phyloP scores from a whole-genome alignment of 2,113 vertebrate species.

The Tragelaphus buxtoni region DNA sequence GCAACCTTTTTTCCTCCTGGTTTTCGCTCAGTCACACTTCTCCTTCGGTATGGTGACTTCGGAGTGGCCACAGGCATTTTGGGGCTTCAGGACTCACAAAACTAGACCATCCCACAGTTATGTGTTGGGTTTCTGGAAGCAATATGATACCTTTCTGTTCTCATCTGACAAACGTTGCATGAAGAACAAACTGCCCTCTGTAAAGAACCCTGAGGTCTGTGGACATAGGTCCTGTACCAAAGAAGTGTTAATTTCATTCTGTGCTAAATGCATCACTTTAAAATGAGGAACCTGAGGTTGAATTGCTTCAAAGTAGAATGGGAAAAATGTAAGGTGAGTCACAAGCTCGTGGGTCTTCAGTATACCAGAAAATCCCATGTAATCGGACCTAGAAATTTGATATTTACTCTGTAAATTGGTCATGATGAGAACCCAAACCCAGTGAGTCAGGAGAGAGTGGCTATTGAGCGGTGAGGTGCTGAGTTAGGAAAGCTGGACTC shows the following conservation, averaged over 20 bases:
- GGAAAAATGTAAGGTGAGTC: neutral
- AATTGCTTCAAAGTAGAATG: neutral
- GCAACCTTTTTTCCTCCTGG: neutral
- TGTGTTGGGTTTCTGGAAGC: neutral
- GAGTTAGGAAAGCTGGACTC: no score
- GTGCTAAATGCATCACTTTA: neutral
- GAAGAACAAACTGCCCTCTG: neutral
- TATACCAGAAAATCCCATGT: slow-evolving; percentile 27
- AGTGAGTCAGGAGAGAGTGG: no score
- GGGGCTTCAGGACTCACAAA: neutral
- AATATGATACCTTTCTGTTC: neutral
- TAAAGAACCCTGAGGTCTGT: neutral
- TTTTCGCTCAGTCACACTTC: neutral
- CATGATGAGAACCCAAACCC: neutral
- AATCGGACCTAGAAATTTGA: slow-evolving; percentile 44
- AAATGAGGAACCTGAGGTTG: neutral
- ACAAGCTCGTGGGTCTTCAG: neutral
- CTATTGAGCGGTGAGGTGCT: no score
- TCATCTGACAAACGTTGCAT: neutral
- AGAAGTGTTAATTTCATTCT: neutral
- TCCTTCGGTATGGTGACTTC: neutral
- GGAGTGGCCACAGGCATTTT: neutral
- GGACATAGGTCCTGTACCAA: neutral
- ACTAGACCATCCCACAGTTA: neutral
- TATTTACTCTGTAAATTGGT: slow-evolving; percentile 43